Evolutionary conservation across 2,888 invertebrate genomes (phyloP).

Genomic region (Eumacrocentrus americanus): DNA sequence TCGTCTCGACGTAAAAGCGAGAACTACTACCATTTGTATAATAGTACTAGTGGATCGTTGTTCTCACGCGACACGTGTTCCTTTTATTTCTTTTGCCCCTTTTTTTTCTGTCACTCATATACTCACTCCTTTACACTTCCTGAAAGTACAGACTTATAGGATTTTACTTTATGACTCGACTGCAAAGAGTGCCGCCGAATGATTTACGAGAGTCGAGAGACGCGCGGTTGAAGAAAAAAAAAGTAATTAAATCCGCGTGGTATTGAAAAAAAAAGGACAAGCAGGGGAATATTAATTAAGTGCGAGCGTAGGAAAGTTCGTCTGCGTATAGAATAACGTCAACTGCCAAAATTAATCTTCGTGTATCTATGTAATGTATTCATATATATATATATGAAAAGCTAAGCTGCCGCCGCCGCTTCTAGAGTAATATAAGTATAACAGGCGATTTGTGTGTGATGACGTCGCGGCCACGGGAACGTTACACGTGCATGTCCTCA

Average conservation of each 20-base stretch:
- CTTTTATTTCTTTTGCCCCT: conserved; percentile 17
- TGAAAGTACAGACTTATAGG: conserved; percentile 25
- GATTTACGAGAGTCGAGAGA: conserved; percentile 53
- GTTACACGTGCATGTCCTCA: conserved; percentile 33
- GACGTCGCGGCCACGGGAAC: conserved; percentile 21
- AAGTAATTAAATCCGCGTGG: conserved; percentile 57
- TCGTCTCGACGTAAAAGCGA: no score
- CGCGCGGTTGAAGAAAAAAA: conserved; percentile 49
- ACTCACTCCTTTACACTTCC: conserved; percentile 16
- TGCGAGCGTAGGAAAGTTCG: conserved; percentile 31
- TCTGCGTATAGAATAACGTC: background rate
- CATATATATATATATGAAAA: conserved; percentile 44
- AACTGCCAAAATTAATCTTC: conserved; percentile 46
- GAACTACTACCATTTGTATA: conserved; percentile 5
- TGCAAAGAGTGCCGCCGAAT: conserved; percentile 45
- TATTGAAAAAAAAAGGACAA: conserved; percentile 39
- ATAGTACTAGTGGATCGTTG: background rate
- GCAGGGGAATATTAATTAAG: conserved; percentile 53
- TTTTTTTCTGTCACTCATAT: conserved; percentile 9
- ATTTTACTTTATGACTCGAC: conserved; percentile 54
- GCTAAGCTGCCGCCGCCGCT: conserved; percentile 17
- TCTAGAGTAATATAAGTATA: background rate
- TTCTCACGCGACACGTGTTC: conserved; percentile 27
- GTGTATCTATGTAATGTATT: no score
- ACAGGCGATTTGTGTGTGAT: conserved; percentile 2